Evolutionary conservation across 1,140 invertebrate species (phyloP).

Genomic region (Caenorhabditis latens): DNA sequence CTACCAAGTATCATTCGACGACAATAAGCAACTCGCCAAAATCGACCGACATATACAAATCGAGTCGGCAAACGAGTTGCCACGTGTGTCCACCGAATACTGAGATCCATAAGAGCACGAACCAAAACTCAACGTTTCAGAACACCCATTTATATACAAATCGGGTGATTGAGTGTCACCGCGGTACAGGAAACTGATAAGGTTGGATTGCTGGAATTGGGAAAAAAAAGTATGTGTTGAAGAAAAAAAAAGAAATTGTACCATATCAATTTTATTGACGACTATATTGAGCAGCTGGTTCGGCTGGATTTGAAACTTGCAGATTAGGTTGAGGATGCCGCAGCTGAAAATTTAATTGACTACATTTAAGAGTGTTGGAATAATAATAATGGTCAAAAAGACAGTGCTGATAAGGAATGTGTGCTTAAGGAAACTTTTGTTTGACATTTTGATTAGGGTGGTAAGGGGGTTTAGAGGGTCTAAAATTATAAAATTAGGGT

Average conservation of each 20-base stretch:
- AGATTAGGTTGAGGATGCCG: not conserved
- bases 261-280: not conserved
- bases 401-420: too few species aligned
- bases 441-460: too few species aligned
- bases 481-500: too few species aligned
- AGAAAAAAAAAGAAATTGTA: too few species aligned
- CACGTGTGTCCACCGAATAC: not conserved
- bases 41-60: not conserved
- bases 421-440: too few species aligned
- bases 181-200: not conserved
- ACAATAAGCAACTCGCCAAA: not conserved
- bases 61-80: constrained; percentile 2
- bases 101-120: constrained; percentile 9
- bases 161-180: not conserved
- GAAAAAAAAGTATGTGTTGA: too few species aligned
- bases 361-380: not conserved
- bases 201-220: constrained; percentile 20
- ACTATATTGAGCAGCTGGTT: not conserved
- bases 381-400: too few species aligned
- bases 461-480: too few species aligned
- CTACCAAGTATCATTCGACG: constrained; percentile 13
- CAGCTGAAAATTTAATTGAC: not conserved
- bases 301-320: not conserved
- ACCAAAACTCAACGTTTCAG: not conserved
- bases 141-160: constrained; percentile 8